Evolutionary conservation across 2,113 vertebrate species (phyloP).

Genomic region (Hypanus sabinus): DNA sequence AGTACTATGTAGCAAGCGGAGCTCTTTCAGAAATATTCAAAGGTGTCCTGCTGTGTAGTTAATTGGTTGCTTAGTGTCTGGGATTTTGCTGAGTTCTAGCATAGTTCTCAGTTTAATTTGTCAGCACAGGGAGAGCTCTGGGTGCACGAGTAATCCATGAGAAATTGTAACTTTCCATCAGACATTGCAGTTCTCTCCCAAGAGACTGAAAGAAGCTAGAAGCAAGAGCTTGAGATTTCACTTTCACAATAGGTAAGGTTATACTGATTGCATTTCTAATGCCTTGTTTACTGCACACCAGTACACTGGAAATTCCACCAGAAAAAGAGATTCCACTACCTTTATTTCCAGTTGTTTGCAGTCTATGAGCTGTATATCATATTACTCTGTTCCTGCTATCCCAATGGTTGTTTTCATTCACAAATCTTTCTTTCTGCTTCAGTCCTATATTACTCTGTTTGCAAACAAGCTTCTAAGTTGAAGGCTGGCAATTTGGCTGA

Average conservation of each 20-base stretch:
- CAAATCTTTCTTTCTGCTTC: neutral
- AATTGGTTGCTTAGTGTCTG: neutral
- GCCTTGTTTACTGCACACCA: neutral
- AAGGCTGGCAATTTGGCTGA: neutral
- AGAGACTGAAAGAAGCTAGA: neutral
- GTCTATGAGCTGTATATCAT: neutral
- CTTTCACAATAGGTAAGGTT: neutral
- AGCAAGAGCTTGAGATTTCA: neutral
- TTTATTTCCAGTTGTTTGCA: neutral
- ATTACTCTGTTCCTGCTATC: neutral
- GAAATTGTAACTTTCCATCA: neutral
- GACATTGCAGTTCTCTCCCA: neutral
- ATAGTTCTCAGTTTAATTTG: neutral
- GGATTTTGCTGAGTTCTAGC: neutral
- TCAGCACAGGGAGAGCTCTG: neutral
- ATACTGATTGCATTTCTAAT: neutral
- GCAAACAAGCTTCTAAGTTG: neutral
- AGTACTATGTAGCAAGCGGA: neutral
- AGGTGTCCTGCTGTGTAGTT: neutral
- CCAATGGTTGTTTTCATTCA: neutral
- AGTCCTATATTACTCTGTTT: neutral
- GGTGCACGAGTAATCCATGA: neutral
- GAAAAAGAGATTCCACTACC: neutral
- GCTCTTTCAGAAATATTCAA: neutral
- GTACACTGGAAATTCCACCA: neutral